Evolutionary conservation across 2,113 vertebrate species (phyloP).

Genomic region (Nothobranchius furzeri): DNA sequence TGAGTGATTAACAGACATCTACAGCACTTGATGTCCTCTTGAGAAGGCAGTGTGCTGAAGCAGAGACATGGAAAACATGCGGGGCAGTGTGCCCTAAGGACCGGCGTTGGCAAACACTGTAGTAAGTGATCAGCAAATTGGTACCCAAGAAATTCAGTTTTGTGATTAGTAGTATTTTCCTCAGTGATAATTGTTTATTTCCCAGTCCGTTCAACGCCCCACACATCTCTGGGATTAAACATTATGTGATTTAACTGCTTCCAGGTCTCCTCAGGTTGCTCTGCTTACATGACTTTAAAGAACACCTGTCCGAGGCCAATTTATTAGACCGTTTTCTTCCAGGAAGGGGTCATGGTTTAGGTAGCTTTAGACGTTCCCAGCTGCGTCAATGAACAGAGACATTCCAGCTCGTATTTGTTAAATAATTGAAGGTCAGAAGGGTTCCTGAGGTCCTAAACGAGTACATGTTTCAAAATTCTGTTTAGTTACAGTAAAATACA

Average conservation of each 20-base stretch:
- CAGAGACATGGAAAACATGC: too few species aligned
- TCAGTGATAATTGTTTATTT: constrained; percentile 70
- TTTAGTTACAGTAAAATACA: constrained; percentile 49
- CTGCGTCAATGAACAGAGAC: constrained; percentile 28
- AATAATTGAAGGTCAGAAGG: constrained; percentile 30
- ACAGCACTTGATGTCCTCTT: too few species aligned
- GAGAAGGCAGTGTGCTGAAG: too few species aligned
- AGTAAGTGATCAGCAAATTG: constrained; percentile 18
- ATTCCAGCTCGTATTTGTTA: constrained; percentile 22
- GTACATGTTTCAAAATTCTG: constrained; percentile 32
- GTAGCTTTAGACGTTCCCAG: constrained; percentile 29
- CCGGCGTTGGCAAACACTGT: too few species aligned
- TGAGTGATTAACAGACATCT: too few species aligned
- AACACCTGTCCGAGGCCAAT: constrained; percentile 61
- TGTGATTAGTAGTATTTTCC: constrained; percentile 48
- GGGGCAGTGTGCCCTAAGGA: too few species aligned
- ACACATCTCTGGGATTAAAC: constrained; percentile 52
- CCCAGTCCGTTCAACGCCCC: constrained; percentile 39
- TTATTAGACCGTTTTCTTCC: constrained; percentile 33
- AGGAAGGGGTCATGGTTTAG: constrained; percentile 49
- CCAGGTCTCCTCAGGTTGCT: constrained; percentile 58
- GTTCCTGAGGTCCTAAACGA: constrained; percentile 31
- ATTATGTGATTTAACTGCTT: constrained; percentile 61
- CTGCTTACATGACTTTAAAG: constrained; percentile 56
- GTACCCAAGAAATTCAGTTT: constrained; percentile 39